Evolutionary conservation across 1,140 invertebrate species (phyloP).

Genomic region (Maconellicoccus hirsutus): DNA sequence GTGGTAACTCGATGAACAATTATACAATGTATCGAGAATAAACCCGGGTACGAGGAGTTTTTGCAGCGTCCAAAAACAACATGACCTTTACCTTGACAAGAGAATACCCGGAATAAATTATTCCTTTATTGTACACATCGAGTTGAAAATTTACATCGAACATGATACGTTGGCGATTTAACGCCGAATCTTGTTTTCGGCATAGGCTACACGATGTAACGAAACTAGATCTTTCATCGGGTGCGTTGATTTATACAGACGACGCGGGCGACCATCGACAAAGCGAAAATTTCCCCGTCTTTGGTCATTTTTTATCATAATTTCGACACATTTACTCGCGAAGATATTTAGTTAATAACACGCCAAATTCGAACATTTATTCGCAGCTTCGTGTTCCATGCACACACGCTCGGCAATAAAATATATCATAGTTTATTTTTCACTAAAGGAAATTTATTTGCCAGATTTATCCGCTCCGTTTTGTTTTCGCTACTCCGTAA

Average conservation of each 20-base stretch:
- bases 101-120: not conserved
- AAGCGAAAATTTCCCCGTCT: no score
- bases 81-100: slow-evolving; percentile 3
- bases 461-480: slow-evolving; percentile 18
- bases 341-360: not conserved
- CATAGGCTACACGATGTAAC: no score
- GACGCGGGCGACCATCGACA: no score
- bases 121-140: not conserved
- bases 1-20: no score
- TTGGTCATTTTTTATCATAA: no score
- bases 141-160: not conserved
- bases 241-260: no score
- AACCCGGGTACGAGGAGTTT: no score
- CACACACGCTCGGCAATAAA: slow-evolving; percentile 1
- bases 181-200: no score
- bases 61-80: not conserved
- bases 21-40: no score
- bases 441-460: slow-evolving; percentile 22
- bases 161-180: no score
- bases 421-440: slow-evolving; percentile 20
- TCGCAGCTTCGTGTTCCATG: not conserved
- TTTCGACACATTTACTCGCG: not conserved
- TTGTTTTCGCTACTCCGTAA: not conserved
- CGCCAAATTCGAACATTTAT: not conserved
- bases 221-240: no score